phyloP scores from a whole-genome alignment of 2,888 invertebrate species.

The Cryptus viduatorius region DNA sequence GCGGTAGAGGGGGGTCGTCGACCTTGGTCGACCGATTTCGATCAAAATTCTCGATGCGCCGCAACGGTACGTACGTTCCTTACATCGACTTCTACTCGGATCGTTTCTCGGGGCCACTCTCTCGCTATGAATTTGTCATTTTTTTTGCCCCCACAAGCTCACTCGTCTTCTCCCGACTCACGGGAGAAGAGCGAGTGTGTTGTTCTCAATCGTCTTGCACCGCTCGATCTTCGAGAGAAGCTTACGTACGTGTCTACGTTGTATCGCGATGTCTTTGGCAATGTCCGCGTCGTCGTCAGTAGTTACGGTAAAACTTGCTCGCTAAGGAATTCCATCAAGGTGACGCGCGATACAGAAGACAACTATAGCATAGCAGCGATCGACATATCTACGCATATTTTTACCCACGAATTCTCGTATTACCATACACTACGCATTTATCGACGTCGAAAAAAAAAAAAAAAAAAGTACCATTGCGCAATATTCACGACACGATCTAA shows the following conservation, averaged over 20 bases:
- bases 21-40: conserved; percentile 64
- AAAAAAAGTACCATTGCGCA: conserved; percentile 7
- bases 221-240: conserved; percentile 22
- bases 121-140: conserved; percentile 46
- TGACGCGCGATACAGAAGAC: conserved; percentile 68
- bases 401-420: conserved; percentile 35
- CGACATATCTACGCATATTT: conserved; percentile 46
- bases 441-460: background rate
- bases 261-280: background rate
- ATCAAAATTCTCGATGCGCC: conserved; percentile 64
- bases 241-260: background rate
- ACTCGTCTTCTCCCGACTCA: conserved; percentile 40
- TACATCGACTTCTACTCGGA: conserved; percentile 41
- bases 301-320: conserved; percentile 61
- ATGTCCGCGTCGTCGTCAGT: conserved; percentile 21
- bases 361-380: conserved; percentile 10
- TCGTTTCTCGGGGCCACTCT: conserved; percentile 54
- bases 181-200: conserved; percentile 42
- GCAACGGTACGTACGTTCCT: conserved; percentile 63
- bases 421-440: background rate
- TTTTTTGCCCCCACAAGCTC: conserved; percentile 1
- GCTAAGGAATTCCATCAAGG: conserved; percentile 72
- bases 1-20: conserved; percentile 57
- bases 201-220: background rate
- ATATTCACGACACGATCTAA: conserved; percentile 14